A percentile compares a stretch with the other conserved stretches of the same genome.
Evolutionary conservation across 2,888 invertebrate species (phyloP).

Genomic region (Polymixis lichenea): DNA sequence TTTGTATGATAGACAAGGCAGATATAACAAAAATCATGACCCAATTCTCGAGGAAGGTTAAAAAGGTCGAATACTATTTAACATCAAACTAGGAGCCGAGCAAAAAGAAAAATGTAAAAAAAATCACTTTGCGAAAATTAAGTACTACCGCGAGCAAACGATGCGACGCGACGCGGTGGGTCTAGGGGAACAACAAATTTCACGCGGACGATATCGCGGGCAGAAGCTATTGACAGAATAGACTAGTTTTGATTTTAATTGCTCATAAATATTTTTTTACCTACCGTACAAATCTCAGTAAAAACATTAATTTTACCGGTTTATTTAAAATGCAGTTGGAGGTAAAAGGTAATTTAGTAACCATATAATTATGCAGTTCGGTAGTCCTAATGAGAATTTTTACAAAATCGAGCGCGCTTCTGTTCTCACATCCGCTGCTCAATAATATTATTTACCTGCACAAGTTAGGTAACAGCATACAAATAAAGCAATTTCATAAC

Average conservation of each 20-base stretch:
- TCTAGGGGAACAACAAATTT: no score
- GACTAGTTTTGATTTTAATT: neutral
- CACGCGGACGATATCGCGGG: no score
- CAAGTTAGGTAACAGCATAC: neutral
- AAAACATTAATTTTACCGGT: neutral
- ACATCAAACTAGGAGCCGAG: neutral
- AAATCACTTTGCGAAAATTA: neutral
- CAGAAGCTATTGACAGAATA: neutral
- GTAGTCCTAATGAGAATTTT: neutral
- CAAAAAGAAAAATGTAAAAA: neutral
- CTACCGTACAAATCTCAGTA: neutral
- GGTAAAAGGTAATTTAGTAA: neutral
- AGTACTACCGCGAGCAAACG: neutral
- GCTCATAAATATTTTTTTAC: neutral
- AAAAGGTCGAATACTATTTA: neutral
- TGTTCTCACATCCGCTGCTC: no score
- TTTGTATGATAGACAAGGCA: no score
- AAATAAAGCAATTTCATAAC: neutral
- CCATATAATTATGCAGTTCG: neutral
- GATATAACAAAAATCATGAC: no score
- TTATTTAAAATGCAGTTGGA: neutral
- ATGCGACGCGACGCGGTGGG: neutral
- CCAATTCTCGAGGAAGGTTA: neutral
- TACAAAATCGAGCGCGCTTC: no score
- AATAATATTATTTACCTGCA: neutral